Base-by-base conservation (phyloP, 2,113 vertebrate genomes). In the Climacteris rufus region DNA sequence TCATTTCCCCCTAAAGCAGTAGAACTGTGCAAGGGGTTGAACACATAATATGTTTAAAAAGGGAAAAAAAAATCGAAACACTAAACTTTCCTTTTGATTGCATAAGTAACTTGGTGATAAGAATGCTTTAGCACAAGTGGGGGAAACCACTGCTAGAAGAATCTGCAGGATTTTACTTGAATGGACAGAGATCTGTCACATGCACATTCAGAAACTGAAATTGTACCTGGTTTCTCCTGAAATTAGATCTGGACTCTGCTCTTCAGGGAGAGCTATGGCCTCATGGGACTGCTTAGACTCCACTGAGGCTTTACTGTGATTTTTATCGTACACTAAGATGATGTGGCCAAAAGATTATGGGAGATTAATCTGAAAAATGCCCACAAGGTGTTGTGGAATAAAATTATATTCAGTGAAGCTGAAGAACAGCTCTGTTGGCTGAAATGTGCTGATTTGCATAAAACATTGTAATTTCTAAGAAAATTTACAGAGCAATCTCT, bases 401-500 rank as follows among this genome's bases (percentile, higher is more conserved):
- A 78, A 24, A 79, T 92, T 83, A 74, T 52, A 52, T 39, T 33
- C 0, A 2, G 20, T 72, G 76, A 79, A 93, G 49, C 71, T 83
- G 79, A 80, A 90, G 57, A 96, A 87, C 13, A 85, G 80, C 88
- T 83, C 80, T 66, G 22, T 82, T 75, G 88, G 88, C 64, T 96
- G 70, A 90, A 95, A 71, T 60, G 45, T 75, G 45, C 49, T 93
- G 84, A 92, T 96, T 90, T 95, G 61, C 60, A 69, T 77, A 76
- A 88, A 95, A 92, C 60, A 35, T 71, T 91, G 78, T 76, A 24
- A 94, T 87, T 90, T 89, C 81, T 68, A 60, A 64, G 84, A 94
- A 92, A 89, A 90, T 80, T 61, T 64, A 87, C 57, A 79, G 64
- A 91, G 59, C 75, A 92, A 92, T 95, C 65, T 93, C 72, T 89